Evolutionary conservation across 2,797 vertebrate species (phyloP).

Genomic region (Sebastes iracundus): DNA sequence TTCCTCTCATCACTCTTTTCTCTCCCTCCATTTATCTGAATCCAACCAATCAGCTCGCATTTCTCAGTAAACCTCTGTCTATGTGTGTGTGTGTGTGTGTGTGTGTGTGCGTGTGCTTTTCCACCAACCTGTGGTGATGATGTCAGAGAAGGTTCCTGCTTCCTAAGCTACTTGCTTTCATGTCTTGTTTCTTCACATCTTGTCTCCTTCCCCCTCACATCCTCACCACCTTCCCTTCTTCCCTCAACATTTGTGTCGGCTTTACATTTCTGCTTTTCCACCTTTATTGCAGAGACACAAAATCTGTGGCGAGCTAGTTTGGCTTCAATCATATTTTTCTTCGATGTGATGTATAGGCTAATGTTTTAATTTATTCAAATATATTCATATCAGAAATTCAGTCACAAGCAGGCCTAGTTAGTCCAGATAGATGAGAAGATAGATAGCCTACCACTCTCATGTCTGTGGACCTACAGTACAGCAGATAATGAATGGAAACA

Average conservation of each 20-base stretch:
- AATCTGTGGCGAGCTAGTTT: too few relatives aligned
- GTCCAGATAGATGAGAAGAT: neutral
- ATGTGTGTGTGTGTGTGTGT: too few relatives aligned
- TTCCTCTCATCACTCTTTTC: slow-evolving; percentile 45
- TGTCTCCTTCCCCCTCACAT: neutral
- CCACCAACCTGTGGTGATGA: slow-evolving; percentile 33
- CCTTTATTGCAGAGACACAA: neutral
- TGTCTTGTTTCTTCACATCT: neutral
- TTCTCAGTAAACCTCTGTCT: slow-evolving; percentile 11
- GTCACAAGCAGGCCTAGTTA: neutral
- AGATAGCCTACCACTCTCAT: neutral
- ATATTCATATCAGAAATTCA: neutral
- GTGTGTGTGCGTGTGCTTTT: neutral
- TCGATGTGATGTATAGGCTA: neutral
- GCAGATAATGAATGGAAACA: neutral
- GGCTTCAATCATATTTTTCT: neutral
- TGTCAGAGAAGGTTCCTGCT: slow-evolving; percentile 24
- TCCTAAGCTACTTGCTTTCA: slow-evolving; percentile 8
- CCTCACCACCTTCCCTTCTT: neutral
- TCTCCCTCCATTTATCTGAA: slow-evolving; percentile 40
- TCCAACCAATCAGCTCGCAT: slow-evolving; percentile 53
- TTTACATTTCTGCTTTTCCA: neutral
- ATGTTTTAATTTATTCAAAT: neutral
- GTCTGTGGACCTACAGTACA: neutral
- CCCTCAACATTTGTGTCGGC: neutral